Base-by-base conservation (phyloP, 2,888 invertebrate genomes). In the Hymenopus coronatus region DNA sequence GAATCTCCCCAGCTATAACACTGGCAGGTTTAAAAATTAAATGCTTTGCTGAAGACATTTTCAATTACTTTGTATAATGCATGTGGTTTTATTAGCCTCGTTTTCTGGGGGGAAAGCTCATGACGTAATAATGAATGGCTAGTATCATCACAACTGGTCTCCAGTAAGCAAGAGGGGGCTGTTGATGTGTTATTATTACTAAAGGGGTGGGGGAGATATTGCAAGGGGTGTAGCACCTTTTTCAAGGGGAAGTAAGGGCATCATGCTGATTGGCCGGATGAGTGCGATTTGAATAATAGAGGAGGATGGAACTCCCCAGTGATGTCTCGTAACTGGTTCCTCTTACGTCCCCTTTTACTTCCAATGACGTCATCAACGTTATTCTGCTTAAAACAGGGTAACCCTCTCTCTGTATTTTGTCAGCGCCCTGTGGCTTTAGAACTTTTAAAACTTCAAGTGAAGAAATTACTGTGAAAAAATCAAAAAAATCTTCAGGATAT, bases 21-120 rank as follows among this genome's bases (percentile, higher is more conserved):
- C 15, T 20, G 54, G 20, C 54, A 54, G 28, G 20, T 40, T 84
- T 84, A 30, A 84, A 84, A 84, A 25, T 33, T 84, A 84, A 84
- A 84, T 84, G 33, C 84, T 25, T 28, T 33, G 84, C 30, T 84
- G 84, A 84, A 84, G 84, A 84, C 84, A 84, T 84, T 84, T 84
- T 84, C 84, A 84, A 84, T 84, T 84, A 84, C 27, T 30, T 20
- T 84, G 33, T 33, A 84, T 84, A 84, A 84, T 84, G 33, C 20
- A 84, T 33, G 84, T 40, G 33, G 33, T 84, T 70, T 20, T 70
- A 70, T 70, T 70, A 70, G 20, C 54, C 54, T 70, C 54, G 54
- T 70, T 70, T 70, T 70, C 54, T 15, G 54, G 54, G 54, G 40
- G 54, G 54, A 70, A 8, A 70, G 54, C 20, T 70, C 54, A 70